Evolutionary conservation across 1,140 invertebrate genomes (phyloP).

Genomic region (Holotrichia oblita): DNA sequence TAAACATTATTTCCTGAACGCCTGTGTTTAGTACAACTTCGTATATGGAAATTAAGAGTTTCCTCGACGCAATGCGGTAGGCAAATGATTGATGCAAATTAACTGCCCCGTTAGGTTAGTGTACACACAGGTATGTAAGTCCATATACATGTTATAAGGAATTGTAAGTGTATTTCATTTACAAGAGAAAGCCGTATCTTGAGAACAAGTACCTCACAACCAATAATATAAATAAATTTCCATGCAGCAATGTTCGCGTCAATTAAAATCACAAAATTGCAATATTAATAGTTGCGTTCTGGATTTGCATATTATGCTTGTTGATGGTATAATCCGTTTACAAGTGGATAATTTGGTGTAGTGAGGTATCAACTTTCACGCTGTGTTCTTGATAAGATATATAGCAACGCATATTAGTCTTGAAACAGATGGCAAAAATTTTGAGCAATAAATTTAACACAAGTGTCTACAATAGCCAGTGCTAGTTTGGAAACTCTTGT

Average conservation of each 20-base stretch:
- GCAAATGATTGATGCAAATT: not conserved
- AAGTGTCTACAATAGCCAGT: too few relatives aligned
- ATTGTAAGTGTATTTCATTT: slow-evolving; percentile 6
- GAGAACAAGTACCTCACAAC: not conserved
- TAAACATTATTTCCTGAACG: slow-evolving; percentile 1
- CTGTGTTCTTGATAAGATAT: too few relatives aligned
- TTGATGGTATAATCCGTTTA: too few relatives aligned
- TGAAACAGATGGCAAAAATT: too few relatives aligned
- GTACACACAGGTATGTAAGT: not conserved
- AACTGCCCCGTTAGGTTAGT: not conserved
- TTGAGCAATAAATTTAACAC: too few relatives aligned
- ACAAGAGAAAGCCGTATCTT: not conserved
- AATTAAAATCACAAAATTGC: not conserved
- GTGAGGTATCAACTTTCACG: too few relatives aligned
- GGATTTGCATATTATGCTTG: too few relatives aligned
- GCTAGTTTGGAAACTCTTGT: too few relatives aligned
- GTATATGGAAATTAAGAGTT: not conserved
- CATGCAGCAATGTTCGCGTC: not conserved
- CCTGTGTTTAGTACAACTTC: too few relatives aligned
- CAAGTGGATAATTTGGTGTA: too few relatives aligned
- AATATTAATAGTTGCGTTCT: not conserved
- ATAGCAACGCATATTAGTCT: too few relatives aligned
- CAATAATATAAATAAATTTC: slow-evolving; percentile 1
- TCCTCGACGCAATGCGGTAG: not conserved
- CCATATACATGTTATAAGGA: not conserved